Evolutionary conservation across 2,113 vertebrate species (phyloP).

Genomic region (Cololabis saira): DNA sequence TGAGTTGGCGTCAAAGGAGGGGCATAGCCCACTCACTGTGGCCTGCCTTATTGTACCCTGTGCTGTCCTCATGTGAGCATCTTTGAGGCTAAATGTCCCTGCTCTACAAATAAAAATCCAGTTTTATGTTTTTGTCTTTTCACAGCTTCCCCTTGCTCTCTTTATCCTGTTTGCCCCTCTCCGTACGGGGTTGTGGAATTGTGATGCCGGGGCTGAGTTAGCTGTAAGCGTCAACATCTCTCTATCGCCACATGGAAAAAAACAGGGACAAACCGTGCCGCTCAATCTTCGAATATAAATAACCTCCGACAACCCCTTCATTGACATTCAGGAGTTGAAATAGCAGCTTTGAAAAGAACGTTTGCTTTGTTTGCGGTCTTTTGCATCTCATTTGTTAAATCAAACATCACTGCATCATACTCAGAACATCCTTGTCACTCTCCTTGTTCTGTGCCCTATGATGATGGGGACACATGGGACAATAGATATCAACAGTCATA

Average conservation of each 20-base stretch:
- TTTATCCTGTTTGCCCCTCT: constrained; percentile 32
- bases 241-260: constrained; percentile 62
- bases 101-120: constrained; percentile 47
- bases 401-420: constrained; percentile 51
- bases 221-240: constrained; percentile 68
- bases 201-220: constrained; percentile 28
- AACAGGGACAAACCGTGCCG: constrained; percentile 56
- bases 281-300: constrained; percentile 67
- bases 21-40: constrained; percentile 44
- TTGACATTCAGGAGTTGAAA: constrained; percentile 72
- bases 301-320: constrained; percentile 51
- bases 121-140: constrained; percentile 23
- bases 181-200: constrained; percentile 22
- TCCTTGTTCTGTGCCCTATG: not conserved
- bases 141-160: constrained; percentile 8
- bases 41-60: constrained; percentile 22
- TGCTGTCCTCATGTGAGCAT: constrained; percentile 16
- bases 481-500: not conserved
- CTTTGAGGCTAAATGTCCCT: constrained; percentile 29
- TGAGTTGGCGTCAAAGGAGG: constrained; percentile 54
- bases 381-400: constrained; percentile 59
- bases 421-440: constrained; percentile 39
- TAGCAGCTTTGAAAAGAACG: constrained; percentile 39
- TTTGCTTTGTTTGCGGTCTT: constrained; percentile 52
- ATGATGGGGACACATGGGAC: constrained; percentile 14